Conservation (phyloP, 2,113 vertebrate species). For the Nesoenas mayeri region DNA sequence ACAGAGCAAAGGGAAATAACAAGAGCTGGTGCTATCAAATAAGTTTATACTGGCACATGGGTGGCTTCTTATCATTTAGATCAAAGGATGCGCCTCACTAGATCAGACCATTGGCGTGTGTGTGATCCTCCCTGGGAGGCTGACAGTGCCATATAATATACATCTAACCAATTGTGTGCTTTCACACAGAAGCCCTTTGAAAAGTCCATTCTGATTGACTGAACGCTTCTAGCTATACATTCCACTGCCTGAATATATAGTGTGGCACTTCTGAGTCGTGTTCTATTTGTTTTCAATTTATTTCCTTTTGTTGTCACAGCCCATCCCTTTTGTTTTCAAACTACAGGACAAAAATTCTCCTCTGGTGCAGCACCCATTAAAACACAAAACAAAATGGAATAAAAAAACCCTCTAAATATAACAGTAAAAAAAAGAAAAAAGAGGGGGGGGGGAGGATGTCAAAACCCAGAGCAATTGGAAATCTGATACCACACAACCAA, state of each 20-base stretch:
- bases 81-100: neutral
- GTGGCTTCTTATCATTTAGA: neutral
- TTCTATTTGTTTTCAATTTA: neutral
- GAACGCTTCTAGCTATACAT: rapidly evolving
- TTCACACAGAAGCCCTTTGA: neutral
- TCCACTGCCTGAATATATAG: neutral
- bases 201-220: neutral
- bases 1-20: neutral
- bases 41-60: neutral
- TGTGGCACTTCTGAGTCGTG: neutral
- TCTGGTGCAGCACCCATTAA: neutral
- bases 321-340: neutral
- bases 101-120: neutral
- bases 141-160: neutral
- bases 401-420: rapidly evolving
- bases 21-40: neutral
- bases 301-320: neutral
- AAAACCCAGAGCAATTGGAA: neutral
- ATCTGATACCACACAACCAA: neutral
- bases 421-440: neutral
- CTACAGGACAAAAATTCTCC: rapidly evolving
- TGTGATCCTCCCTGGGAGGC: neutral
- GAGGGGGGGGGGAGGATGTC: too few species aligned
- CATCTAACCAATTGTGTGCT: neutral
- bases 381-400: neutral